Base-by-base conservation (phyloP, 2,888 invertebrate genomes). In the Agrilus mali region DNA sequence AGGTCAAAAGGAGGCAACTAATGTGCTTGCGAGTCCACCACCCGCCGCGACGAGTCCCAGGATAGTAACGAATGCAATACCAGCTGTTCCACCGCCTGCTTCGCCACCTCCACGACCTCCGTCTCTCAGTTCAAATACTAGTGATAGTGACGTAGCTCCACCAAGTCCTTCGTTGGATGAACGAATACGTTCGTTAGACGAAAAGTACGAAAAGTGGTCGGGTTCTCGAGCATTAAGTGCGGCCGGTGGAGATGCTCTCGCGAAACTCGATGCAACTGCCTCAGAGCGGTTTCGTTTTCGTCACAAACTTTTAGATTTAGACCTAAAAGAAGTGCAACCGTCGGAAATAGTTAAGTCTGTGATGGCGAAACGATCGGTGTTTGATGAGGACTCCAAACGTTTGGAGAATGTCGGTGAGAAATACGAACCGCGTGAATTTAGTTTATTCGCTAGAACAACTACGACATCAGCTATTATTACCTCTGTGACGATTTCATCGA, bases 301-400 rank as follows among this genome's bases (percentile, higher is more conserved):
- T 15, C 84, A 84, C 57, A 82, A 85, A 55, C 73, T 88, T 42
- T 74, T 88, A 35, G 86, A 88, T 55, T 71, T 87, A 46, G 85
- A 87, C 60, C 75, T 86, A 47, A 78, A 80, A 57, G 82, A 85
- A 59, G 51, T 86, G 46, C 88, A 93, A 62, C 94, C 93, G 0
- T 94, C 94, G 17, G 93, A 93, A 56, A 93, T 95, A 57, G 87
- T 93, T 33, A 87, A 89, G 59, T 88, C 90, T 17, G 77, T 96
- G 55, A 74, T 95, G 57, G 89, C 93, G 5, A 89, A 90, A 65
- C 82, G 86, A 50, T 93, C 92, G 41, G 89, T 96, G 42, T 95
- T 96, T 66, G 96, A 96, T 63, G 95, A 95, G 65, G 96, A 96
- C 64, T 80, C 86, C 34, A 92, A 94, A 66, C 75, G 96, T 32